A percentile compares a stretch with the other conserved stretches of the same genome.
Evolutionary conservation across 2,113 vertebrate genomes (phyloP).

Genomic region (Megaleporinus macrocephalus): DNA sequence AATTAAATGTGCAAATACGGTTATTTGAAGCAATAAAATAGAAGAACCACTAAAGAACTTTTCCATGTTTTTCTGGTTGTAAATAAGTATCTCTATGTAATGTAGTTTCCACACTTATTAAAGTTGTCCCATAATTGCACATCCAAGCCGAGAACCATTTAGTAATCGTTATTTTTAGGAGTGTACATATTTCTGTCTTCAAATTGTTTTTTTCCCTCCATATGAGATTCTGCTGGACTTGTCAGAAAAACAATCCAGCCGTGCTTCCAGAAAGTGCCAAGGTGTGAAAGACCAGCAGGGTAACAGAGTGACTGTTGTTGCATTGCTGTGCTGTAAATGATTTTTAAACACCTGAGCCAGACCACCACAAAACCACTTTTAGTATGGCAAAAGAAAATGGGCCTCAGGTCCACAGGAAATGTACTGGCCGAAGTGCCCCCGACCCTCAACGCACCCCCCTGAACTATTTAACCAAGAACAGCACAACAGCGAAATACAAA

Average conservation of each 20-base stretch:
- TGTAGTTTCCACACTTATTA: too few species aligned
- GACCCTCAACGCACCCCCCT: slow-evolving; percentile 27
- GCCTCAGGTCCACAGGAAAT: slow-evolving; percentile 61
- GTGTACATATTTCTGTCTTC: too few species aligned
- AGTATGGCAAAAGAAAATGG: slow-evolving; percentile 28
- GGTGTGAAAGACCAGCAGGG: slow-evolving; percentile 16
- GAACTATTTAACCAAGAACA: slow-evolving; percentile 50
- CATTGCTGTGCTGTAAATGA: slow-evolving; percentile 35
- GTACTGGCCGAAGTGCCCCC: slow-evolving; percentile 60
- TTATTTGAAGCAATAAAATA: too few species aligned
- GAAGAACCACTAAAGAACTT: too few species aligned
- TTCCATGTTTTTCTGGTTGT: too few species aligned
- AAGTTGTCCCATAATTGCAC: too few species aligned
- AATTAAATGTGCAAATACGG: too few species aligned
- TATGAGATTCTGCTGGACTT: background rate
- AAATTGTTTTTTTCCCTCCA: too few species aligned
- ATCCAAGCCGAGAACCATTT: too few species aligned
- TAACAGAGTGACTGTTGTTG: slow-evolving; percentile 10
- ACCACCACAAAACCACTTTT: slow-evolving; percentile 55
- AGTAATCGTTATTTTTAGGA: too few species aligned
- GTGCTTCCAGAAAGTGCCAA: background rate
- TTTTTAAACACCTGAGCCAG: slow-evolving; percentile 71
- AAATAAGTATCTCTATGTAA: too few species aligned
- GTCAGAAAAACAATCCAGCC: background rate
- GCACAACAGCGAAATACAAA: slow-evolving; percentile 33